A percentile compares a stretch with the other conserved stretches of the same genome.
These are phyloP conservation scores for Pangasius sanitwongsei DNA, from an alignment of 2,797 vertebrate species.

Conservation along the genomic window DNA sequence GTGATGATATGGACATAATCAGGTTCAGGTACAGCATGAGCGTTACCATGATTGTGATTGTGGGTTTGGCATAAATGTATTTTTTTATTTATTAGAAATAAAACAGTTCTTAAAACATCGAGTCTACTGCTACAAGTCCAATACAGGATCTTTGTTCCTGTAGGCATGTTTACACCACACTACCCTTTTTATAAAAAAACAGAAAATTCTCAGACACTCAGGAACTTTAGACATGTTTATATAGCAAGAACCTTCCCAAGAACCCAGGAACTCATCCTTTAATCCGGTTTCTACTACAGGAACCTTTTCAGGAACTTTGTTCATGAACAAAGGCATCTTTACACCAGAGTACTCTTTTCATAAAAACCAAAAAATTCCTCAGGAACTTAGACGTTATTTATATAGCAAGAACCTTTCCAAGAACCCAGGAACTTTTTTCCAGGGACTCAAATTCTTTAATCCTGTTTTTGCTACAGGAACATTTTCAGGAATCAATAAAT, in stretches of 20 bases:
- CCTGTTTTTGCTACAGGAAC: no score
- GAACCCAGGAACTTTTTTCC: background rate
- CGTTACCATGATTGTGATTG: background rate
- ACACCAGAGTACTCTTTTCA: background rate
- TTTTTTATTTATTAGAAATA: background rate
- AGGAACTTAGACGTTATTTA: background rate
- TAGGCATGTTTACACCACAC: background rate
- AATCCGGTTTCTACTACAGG: background rate
- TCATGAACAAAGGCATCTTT: background rate
- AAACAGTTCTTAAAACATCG: background rate
- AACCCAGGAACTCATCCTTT: background rate
- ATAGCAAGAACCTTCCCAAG: background rate
- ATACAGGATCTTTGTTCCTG: background rate
- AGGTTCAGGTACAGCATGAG: slow-evolving; percentile 23
- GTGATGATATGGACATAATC: slow-evolving; percentile 31
- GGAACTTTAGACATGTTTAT: background rate
- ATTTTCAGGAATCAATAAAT: background rate
- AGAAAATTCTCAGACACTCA: background rate
- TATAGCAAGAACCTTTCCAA: background rate
- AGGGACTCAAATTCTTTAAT: no score
- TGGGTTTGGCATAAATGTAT: background rate
- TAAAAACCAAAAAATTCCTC: no score
- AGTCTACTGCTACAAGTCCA: background rate
- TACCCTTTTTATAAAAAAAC: background rate
- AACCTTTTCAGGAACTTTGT: background rate